Evolutionary conservation across 2,797 vertebrate genomes (phyloP), one percentile per base, ranked within the genome.

Genomic region (Microhierax caerulescens): DNA sequence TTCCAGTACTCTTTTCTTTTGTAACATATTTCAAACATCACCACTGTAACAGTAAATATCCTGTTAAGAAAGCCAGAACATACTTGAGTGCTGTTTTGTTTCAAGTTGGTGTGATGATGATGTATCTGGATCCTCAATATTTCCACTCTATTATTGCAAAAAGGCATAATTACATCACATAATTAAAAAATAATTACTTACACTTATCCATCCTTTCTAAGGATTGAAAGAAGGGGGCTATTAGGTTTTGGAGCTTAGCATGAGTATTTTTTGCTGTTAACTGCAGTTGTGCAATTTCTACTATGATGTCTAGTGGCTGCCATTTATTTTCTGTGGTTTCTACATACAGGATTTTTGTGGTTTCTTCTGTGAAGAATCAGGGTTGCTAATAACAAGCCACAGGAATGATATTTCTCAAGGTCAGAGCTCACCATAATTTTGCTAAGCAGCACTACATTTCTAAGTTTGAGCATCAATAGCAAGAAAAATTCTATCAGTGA

Each of bases 281-380:
- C 67, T 70, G 72, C 41, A 85, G 23, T 82, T 91, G 68, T 83
- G 76, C 61, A 92, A 94, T 93, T 85, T 90, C 88, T 94, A 70
- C 76, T 72, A 22, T 57, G 72, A 89, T 20, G 51, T 95, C 69
- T 85, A 80, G 41, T 39, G 56, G 68, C 68, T 83, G 70, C 70
- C 81, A 68, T 84, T 95, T 96, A 70, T 90, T 85, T 93, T 89
- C 53, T 51, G 74, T 85, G 88, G 36, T 77, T 95, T 94, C 48
- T 50, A 53, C 10, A 69, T 80, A 80, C 73, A 85, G 85, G 74
- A 95, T 85, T 94, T 93, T 90, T 95, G 93, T 81, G 90, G 94
- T 76, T 91, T 89, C 59, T 91, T 68, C 93, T 81, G 63, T 83
- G 70, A 94, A 80, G 77, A 91, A 88, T 60, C 19, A 74, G 39